These are phyloP conservation scores for Empis livida DNA, from an alignment of 2,888 invertebrate genomes.

Conservation along the genomic window DNA sequence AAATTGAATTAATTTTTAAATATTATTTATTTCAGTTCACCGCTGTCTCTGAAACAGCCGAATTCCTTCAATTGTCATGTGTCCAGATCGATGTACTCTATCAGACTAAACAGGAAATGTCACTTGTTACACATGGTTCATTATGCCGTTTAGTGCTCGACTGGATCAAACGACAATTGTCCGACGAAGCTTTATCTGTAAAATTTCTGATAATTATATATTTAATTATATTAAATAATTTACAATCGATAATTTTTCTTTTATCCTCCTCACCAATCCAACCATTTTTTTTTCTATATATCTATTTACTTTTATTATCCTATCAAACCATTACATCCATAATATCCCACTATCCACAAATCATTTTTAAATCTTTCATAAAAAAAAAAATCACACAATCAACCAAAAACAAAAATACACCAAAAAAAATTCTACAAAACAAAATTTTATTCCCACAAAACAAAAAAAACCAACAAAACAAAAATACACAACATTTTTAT, in stretches of 20 bases:
- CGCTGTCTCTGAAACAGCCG: conserved; percentile 37
- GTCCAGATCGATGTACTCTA: conserved; percentile 63
- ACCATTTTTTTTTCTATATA: neutral
- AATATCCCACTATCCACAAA: neutral
- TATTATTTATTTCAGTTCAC: conserved; percentile 40
- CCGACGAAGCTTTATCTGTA: conserved; percentile 26
- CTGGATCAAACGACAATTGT: conserved; percentile 42
- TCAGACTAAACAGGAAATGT: conserved; percentile 55
- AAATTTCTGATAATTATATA: neutral
- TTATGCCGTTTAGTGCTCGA: conserved; percentile 50
- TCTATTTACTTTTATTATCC: neutral
- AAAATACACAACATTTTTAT: conserved; percentile 1
- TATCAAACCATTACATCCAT: neutral
- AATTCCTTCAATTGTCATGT: conserved; percentile 40
- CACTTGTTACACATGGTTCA: conserved; percentile 41
- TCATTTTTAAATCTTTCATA: too few species aligned
- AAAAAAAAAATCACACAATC: too few species aligned
- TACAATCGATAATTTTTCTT: neutral
- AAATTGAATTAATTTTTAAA: neutral
- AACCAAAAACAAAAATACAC: too few species aligned
- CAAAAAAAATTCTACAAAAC: neutral
- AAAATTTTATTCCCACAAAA: neutral
- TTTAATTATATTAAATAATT: neutral
- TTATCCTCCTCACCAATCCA: conserved; percentile 9
- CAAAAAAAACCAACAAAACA: neutral